Evolutionary conservation across 1,140 invertebrate species (phyloP), one percentile per base, ranked within the genome.

Genomic region (Antheraea mylitta): DNA sequence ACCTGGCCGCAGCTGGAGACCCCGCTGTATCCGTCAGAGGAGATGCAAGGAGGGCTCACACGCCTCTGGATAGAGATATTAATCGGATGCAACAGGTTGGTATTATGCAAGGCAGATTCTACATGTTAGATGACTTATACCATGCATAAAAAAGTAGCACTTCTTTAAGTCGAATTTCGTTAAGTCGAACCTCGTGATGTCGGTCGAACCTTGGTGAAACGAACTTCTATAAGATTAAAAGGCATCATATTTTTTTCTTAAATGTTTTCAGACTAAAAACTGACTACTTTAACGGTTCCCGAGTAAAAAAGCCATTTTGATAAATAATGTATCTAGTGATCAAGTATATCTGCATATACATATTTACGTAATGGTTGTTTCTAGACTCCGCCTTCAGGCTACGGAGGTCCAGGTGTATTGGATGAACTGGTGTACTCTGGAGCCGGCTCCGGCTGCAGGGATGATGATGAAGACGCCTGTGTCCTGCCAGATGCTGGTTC

Each of bases 381-480:
- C 6, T 87, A 97, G 96, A 97, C 96, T n/a, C 96, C 97, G 11
- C 95, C 97, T 7, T 97, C 96, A 18, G 96, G 95, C 4, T 96
- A 95, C 80, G 96, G 96, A 5, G 95, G 96, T 3, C 94, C 95
- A 73, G 96, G 96, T 6, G 95, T 96, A 3, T 94, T 95, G 77
- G 97, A 98, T 79, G 97, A 98, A 81, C 90, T 98, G 37, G 96
- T 98, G 68, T 98, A 97, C 87, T 98, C 97, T 7, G 97, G 97
- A 18, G 97, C 97, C 7, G 97, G 97, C 11, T 97, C 97, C 16
- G 97, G 97, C 0, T 98, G 97, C 85, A 94, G 96, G 38, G 95
- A 96, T 71, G 96, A 97, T 82, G 97, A 98, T 84, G 96, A 96
- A 77, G 96, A 97, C 83, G 98, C 97, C 77, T 96, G 96, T 37